Conservation (phyloP, 2,797 vertebrate species). For the Spinus olivaceus region DNA sequence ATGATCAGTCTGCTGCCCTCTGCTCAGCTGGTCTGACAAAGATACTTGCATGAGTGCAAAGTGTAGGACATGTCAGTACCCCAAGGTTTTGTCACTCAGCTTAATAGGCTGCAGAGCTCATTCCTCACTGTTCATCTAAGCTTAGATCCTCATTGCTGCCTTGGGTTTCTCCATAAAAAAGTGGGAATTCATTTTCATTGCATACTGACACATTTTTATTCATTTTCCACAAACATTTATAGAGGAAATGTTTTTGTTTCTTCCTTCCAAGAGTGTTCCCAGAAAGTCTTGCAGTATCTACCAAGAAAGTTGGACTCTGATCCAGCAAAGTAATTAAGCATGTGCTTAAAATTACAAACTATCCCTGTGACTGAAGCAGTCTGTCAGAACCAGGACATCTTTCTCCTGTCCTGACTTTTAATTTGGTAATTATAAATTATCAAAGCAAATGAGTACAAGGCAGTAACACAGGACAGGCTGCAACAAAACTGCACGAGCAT, state of each 20-base stretch:
- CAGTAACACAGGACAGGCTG: not conserved
- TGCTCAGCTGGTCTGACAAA: not conserved
- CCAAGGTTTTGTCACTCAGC: not conserved
- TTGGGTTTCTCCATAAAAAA: not conserved
- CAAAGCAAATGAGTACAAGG: not conserved
- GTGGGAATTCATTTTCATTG: not conserved
- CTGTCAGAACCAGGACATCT: not conserved
- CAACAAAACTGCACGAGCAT: not conserved
- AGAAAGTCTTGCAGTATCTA: conserved; percentile 6
- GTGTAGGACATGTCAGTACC: not conserved
- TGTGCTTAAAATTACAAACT: conserved; percentile 5
- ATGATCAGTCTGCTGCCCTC: not conserved
- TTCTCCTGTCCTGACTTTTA: not conserved
- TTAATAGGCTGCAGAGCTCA: not conserved
- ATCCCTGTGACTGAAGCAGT: not conserved
- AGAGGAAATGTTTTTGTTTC: conserved; percentile 10
- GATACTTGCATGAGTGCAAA: not conserved
- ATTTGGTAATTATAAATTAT: not conserved
- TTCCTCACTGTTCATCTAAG: not conserved
- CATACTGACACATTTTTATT: not conserved
- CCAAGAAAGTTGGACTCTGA: not conserved
- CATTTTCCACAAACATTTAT: conserved; percentile 12
- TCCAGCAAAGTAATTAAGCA: conserved; percentile 15
- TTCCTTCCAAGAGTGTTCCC: not conserved
- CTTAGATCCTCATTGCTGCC: not conserved